These are phyloP conservation scores for Hestina assimilis DNA, from an alignment of 1,140 invertebrate genomes.

Conservation along the genomic window DNA sequence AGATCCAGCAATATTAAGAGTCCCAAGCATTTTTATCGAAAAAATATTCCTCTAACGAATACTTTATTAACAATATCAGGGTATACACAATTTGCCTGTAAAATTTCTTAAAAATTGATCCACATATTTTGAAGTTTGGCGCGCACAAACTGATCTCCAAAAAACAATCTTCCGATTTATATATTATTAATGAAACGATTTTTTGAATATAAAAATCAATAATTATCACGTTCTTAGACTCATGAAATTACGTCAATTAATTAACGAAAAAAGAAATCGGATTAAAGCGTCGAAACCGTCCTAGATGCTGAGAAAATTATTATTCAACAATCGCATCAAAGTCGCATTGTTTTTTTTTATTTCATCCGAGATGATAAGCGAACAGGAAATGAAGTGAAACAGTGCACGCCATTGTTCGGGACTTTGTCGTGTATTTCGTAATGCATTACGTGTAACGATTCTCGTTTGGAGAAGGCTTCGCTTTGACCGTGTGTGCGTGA, in stretches of 20 bases:
- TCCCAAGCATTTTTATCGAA: too few relatives aligned
- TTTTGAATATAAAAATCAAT: too few relatives aligned
- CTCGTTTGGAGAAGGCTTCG: slow-evolving; percentile 6
- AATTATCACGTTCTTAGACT: not conserved
- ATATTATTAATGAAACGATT: too few relatives aligned
- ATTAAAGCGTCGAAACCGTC: slow-evolving; percentile 6
- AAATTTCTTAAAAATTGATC: too few relatives aligned
- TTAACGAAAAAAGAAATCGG: not conserved
- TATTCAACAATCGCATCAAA: slow-evolving; percentile 34
- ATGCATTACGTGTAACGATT: slow-evolving; percentile 27
- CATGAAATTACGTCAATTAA: not conserved
- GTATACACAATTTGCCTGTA: too few relatives aligned
- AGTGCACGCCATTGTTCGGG: slow-evolving; percentile 32
- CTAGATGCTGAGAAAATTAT: slow-evolving; percentile 25
- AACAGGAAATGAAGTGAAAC: slow-evolving; percentile 42
- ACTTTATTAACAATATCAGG: too few relatives aligned
- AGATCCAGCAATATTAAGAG: too few relatives aligned
- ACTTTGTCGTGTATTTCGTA: slow-evolving; percentile 33
- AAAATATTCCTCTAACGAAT: too few relatives aligned
- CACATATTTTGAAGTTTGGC: too few relatives aligned
- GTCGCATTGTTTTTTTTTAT: slow-evolving; percentile 42
- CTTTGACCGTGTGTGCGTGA: too few relatives aligned
- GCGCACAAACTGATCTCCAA: too few relatives aligned
- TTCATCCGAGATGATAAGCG: slow-evolving; percentile 34
- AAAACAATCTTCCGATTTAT: too few relatives aligned